Base-by-base conservation (phyloP, 2,113 vertebrate genomes). In the Grallaria varia region DNA sequence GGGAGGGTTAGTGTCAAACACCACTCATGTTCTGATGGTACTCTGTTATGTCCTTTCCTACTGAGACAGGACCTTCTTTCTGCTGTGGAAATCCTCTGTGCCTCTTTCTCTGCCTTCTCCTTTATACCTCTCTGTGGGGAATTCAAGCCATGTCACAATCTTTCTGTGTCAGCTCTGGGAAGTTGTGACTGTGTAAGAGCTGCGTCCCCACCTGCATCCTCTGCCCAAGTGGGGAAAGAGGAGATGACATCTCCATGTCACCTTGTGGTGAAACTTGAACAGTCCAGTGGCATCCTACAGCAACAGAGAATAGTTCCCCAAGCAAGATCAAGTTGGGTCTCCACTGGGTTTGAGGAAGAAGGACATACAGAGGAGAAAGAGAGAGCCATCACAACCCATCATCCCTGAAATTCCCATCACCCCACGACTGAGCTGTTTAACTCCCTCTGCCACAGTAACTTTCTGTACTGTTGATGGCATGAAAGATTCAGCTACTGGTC, bases 1-100 rank as follows among this genome's bases (percentile, higher is more conserved):
- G 19, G 18, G 1, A 4, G 22, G 45, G 23, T 49, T 90, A 16
- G 3, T 27, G 18, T 53, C 0, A 0, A 76, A 49, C n/a, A 28
- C 6, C 15, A 28, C 31, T 73, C 13, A 1, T 75, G 22, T 76
- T 68, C 15, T 79, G 59, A 55, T 66, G 25, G 8, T 52, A 28
- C 14, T 49, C 10, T 60, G 27, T 79, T 75, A 30, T 14, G 5
- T 23, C 21, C 24, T 25, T 21, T 79, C 30, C 42, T 40, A 30
- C 53, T 1, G 4, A 84, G 68, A 20, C 40, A 82, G 81, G 22
- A 75, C 10, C 11, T 82, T 75, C 39, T 47, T 87, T 87, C 17
- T 91, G 27, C 74, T 84, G 17, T 66, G 15, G 10, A 63, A 60
- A 18, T 73, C 37, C 13, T 63, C 30, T 82, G 9, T 62, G n/a